phyloP scores from a whole-genome alignment of 2,888 invertebrate genomes.

The Nomada goodeniana region DNA sequence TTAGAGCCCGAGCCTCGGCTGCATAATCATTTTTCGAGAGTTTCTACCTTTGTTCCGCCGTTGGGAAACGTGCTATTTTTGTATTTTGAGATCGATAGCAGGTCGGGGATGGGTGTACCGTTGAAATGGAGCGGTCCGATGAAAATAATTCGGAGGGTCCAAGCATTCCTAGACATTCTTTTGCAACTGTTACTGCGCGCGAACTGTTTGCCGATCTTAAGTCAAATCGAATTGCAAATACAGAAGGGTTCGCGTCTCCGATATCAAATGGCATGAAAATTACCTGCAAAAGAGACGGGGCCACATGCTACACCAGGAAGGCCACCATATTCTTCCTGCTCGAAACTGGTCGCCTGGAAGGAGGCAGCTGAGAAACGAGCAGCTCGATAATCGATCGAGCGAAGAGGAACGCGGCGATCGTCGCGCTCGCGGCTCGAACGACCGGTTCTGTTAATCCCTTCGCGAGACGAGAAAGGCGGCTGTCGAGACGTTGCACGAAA shows the following conservation, averaged over 20 bases:
- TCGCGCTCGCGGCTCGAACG: conserved; percentile 6
- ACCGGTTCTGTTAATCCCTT: conserved; percentile 25
- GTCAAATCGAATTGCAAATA: too few species aligned
- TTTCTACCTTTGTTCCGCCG: background rate
- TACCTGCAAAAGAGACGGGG: background rate
- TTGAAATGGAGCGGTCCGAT: too few species aligned
- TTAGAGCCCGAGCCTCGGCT: background rate
- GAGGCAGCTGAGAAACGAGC: conserved; percentile 6
- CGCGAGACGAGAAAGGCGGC: conserved; percentile 14
- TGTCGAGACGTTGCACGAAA: background rate
- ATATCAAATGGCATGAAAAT: background rate
- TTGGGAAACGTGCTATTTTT: too few species aligned
- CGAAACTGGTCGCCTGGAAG: conserved; percentile 40
- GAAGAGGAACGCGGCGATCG: conserved; percentile 47
- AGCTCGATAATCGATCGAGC: conserved; percentile 55
- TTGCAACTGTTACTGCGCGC: too few species aligned
- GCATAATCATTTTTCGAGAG: background rate
- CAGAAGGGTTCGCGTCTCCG: too few species aligned
- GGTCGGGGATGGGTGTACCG: too few species aligned
- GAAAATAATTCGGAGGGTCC: too few species aligned
- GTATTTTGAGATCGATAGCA: too few species aligned
- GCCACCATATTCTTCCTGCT: conserved; percentile 30
- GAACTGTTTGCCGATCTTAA: too few species aligned
- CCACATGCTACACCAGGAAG: conserved; percentile 1
- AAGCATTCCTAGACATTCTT: too few species aligned